Evolutionary conservation across 1,140 invertebrate species (phyloP).

Genomic region (Calliphora vicina): DNA sequence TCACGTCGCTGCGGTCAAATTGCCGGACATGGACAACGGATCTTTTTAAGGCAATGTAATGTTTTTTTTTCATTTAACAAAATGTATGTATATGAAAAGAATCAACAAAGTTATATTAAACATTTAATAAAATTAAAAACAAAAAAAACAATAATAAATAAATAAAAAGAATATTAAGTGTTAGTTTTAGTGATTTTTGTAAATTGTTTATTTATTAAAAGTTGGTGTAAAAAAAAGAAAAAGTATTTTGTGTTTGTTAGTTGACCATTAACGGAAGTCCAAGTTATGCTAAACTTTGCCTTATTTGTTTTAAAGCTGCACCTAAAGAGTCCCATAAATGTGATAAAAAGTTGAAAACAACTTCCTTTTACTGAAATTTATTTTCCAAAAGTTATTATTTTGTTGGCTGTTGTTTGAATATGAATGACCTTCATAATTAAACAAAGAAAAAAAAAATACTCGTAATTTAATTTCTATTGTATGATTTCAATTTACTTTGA

Average conservation of each 20-base stretch:
- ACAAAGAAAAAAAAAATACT: neutral
- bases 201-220: neutral
- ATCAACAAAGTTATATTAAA: neutral
- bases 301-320: neutral
- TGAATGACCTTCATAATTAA: constrained; percentile 5
- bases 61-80: neutral
- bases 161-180: neutral
- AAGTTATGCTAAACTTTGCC: neutral
- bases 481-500: neutral
- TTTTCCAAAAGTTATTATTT: neutral
- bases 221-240: neutral
- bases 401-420: neutral
- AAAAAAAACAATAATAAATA: neutral
- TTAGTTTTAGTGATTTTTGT: neutral
- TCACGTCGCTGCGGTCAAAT: neutral
- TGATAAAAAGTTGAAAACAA: neutral
- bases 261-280: neutral
- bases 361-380: neutral
- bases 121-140: neutral
- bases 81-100: neutral
- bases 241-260: neutral
- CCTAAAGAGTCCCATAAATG: neutral
- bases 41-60: neutral
- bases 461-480: neutral
- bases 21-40: constrained; percentile 11